Conservation (phyloP, 1,140 invertebrate genomes). For the Ceratina calcarata region DNA sequence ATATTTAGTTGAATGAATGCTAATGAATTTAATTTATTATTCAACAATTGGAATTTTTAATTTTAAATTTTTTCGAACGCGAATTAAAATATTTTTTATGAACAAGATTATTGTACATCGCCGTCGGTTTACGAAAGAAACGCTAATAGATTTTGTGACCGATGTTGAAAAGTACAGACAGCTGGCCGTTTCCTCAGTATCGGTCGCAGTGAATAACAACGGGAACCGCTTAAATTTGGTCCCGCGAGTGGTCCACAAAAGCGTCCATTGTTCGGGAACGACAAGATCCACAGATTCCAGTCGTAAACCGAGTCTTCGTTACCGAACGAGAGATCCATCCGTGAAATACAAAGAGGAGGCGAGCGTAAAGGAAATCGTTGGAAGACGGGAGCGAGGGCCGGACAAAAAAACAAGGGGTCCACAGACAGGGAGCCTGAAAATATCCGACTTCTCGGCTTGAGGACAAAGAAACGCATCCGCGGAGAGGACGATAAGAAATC, state of each 20-base stretch:
- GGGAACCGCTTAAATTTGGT: slow-evolving; percentile 28
- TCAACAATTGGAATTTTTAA: not conserved
- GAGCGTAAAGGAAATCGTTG: slow-evolving; percentile 42
- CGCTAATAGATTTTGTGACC: too few species aligned
- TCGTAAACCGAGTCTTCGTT: slow-evolving; percentile 40
- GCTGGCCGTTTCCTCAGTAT: not conserved
- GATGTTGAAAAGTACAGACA: not conserved
- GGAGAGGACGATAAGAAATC: slow-evolving; percentile 12
- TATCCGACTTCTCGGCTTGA: slow-evolving; percentile 33
- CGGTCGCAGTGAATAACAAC: slow-evolving; percentile 15
- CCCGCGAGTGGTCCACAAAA: slow-evolving; percentile 36
- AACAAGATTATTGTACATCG: not conserved
- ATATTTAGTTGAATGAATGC: too few species aligned
- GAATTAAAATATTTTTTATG: not conserved
- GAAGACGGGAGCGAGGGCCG: slow-evolving; percentile 28
- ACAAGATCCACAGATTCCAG: slow-evolving; percentile 43
- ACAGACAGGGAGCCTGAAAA: slow-evolving; percentile 37
- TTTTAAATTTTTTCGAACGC: not conserved
- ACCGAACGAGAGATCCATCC: slow-evolving; percentile 39
- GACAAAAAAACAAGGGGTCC: slow-evolving; percentile 46
- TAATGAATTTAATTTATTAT: not conserved
- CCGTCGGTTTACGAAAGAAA: not conserved
- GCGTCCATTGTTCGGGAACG: slow-evolving; percentile 42
- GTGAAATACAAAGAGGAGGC: slow-evolving; percentile 26
- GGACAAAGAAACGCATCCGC: slow-evolving; percentile 38